Evolutionary conservation across 1,140 invertebrate species (phyloP).

Genomic region (Bombus impatiens): DNA sequence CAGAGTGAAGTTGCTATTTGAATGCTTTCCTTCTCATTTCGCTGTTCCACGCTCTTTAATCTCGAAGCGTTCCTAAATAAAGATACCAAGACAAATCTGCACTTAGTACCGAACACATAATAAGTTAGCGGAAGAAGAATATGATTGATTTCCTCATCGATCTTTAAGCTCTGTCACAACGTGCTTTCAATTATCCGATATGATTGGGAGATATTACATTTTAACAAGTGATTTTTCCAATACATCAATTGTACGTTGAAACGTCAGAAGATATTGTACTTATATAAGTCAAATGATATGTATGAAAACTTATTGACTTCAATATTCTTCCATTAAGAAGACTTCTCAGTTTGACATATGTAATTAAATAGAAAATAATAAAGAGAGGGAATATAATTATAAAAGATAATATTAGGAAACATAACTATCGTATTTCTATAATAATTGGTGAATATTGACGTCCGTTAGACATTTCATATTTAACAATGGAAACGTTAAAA

Average conservation of each 20-base stretch:
- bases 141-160: too few species aligned
- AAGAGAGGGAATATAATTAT: neutral
- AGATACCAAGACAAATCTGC: too few species aligned
- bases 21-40: too few species aligned
- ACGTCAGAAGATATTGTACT: neutral
- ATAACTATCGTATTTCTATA: neutral
- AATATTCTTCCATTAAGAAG: neutral
- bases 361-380: too few species aligned
- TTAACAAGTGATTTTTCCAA: neutral
- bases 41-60: too few species aligned
- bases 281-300: too few species aligned
- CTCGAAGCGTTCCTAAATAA: too few species aligned
- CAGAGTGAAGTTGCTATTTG: too few species aligned
- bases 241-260: neutral
- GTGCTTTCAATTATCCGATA: neutral
- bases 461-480: too few species aligned
- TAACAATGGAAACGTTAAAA: neutral
- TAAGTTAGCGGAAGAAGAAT: too few species aligned
- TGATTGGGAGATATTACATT: neutral
- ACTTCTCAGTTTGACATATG: too few species aligned
- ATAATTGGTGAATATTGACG: neutral
- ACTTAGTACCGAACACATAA: too few species aligned
- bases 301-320: neutral
- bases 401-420: neutral
- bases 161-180: neutral